A percentile compares a stretch with the other conserved stretches of the same genome.
phyloP scores from a whole-genome alignment of 2,888 invertebrate species.

The Notodonta ziczac region DNA sequence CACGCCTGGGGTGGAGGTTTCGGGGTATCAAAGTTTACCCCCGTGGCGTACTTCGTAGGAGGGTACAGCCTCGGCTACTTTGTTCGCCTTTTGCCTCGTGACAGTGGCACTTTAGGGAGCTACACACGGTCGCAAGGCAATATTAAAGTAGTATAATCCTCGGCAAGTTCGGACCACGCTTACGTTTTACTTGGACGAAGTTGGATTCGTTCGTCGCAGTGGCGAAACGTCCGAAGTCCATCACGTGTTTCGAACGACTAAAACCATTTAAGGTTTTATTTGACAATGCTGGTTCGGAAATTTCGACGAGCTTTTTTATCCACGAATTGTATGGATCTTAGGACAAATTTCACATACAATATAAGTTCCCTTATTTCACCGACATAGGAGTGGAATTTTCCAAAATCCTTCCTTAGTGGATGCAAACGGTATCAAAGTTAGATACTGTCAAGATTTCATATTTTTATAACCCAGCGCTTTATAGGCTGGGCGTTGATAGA shows the following conservation, averaged over 20 bases:
- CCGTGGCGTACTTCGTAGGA: conserved; percentile 72
- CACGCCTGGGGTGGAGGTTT: conserved; percentile 61
- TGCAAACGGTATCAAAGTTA: no score
- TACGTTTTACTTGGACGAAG: conserved; percentile 39
- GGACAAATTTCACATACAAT: no score
- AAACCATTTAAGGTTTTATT: conserved; percentile 10
- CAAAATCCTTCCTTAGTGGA: no score
- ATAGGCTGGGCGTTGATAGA: no score
- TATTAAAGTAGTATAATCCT: conserved; percentile 68
- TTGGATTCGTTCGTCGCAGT: conserved; percentile 34
- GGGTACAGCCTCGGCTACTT: conserved; percentile 71
- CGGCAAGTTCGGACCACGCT: conserved; percentile 48
- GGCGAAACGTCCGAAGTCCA: conserved; percentile 37
- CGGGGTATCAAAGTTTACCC: conserved; percentile 82
- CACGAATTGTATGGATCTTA: no score
- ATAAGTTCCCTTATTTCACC: no score
- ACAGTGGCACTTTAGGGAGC: conserved; percentile 83
- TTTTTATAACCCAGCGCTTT: no score
- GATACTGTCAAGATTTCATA: no score
- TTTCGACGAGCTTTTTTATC: no score
- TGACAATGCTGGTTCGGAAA: not conserved
- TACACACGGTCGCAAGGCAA: conserved; percentile 66
- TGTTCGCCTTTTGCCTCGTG: conserved; percentile 82
- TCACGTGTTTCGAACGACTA: conserved; percentile 27
- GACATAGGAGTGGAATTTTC: no score